Evolutionary conservation across 1,140 invertebrate species (phyloP), one percentile per base, ranked within the genome.

Genomic region (Platorchestia sp.): DNA sequence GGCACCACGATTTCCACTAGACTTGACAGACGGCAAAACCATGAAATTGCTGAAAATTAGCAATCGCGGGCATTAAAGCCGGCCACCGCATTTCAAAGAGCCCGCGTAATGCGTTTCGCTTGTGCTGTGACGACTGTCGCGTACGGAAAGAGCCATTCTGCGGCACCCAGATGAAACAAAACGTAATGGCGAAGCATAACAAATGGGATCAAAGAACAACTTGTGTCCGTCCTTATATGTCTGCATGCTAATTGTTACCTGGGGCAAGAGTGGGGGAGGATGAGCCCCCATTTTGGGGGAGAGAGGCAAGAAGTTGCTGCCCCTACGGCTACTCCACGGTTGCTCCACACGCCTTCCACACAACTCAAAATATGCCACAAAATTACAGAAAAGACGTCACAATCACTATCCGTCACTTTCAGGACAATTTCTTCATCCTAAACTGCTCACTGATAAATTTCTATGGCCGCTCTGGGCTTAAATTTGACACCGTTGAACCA

Each of bases 211-310:
- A 90, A 42, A 90, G 44, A 43, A 90, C 87, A 90, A 43, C 41
- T 44, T 42, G 44, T 90, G 44, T 90, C 87, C 87, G 41, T 90
- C 87, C 87, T 14, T 90, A 90, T 93, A 93, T n/a, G 91, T 93
- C 91, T 93, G 91, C 91, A 93, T 93, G 91, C 45, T 93, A 93
- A 93, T 93, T 93, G 43, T 93, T 93, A 93, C 91, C 91, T 93
- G 91, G 40, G 91, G 91, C 91, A 45, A 40, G 16, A 93, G 91
- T 93, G 91, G 91, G 44, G 45, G 91, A 93, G 91, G 91, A 93
- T 45, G 43, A 19, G 6, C 91, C 91, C 91, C 91, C 91, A 93
- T 93, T 93, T 93, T 36, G 91, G 91, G 91, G 91, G 86, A 43
- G 91, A 47, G 45, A 45, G 45, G 91, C 91, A 93, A 93, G 91